Conservation (phyloP, 2,113 vertebrate species). For the Pedetes capensis region DNA sequence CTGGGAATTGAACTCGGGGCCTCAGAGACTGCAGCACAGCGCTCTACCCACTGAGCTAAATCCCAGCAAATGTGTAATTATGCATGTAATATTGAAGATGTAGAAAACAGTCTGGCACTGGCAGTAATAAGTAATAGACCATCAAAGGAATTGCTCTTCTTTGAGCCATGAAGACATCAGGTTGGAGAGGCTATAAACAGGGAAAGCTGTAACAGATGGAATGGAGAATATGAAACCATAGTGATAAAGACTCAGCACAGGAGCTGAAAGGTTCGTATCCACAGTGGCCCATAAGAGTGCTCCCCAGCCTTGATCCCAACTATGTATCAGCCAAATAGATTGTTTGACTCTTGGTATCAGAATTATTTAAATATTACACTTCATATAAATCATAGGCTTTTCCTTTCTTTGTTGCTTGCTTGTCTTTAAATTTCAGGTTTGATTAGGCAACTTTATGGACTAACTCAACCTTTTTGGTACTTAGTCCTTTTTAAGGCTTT, state of each 20-base stretch:
- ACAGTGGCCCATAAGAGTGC: background rate
- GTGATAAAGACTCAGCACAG: background rate
- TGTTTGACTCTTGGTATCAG: background rate
- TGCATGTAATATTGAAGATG: slow-evolving; percentile 19
- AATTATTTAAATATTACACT: background rate
- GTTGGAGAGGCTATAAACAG: background rate
- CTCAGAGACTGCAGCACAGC: too few species aligned
- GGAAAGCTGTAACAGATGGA: background rate
- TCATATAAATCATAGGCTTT: background rate
- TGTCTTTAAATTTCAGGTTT: background rate
- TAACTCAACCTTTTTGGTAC: background rate
- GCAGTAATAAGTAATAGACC: background rate
- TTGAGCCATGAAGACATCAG: background rate
- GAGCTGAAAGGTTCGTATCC: background rate
- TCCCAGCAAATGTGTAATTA: too few species aligned
- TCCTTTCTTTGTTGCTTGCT: background rate
- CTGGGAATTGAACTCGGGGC: too few species aligned
- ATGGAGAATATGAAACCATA: background rate
- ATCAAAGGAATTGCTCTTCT: background rate
- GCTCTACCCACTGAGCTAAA: too few species aligned
- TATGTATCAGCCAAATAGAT: background rate
- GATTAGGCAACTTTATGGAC: background rate
- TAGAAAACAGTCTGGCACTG: background rate
- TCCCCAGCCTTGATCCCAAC: background rate
- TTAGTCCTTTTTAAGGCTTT: background rate